Evolutionary conservation across 2,113 vertebrate species (phyloP).

Genomic region (Trematomus loennbergii): DNA sequence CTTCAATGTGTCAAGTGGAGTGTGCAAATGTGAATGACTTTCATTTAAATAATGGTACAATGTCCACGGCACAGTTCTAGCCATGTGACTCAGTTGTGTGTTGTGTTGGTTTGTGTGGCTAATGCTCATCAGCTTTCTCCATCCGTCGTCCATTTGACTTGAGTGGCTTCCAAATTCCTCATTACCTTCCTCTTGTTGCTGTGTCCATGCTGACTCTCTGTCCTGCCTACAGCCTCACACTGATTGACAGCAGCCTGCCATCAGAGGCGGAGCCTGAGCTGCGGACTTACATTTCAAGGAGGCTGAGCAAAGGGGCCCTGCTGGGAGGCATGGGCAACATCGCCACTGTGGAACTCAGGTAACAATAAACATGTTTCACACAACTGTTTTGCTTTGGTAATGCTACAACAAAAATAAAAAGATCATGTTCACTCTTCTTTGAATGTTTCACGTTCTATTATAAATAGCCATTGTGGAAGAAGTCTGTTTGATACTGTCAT

Average conservation of each 20-base stretch:
- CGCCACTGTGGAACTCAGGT: constrained; percentile 93
- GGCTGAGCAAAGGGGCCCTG: constrained; percentile 93
- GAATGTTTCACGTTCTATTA: neutral
- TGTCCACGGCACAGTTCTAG: neutral
- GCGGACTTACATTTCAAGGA: constrained; percentile 89
- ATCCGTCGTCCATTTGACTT: constrained; percentile 64
- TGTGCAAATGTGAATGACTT: constrained; percentile 7
- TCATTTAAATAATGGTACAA: neutral
- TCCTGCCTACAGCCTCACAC: constrained; percentile 85
- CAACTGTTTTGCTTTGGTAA: neutral
- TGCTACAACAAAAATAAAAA: neutral
- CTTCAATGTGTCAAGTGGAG: neutral
- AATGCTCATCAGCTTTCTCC: constrained; percentile 63
- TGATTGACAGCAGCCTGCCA: constrained; percentile 91
- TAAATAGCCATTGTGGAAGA: neutral
- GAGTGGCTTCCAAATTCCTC: constrained; percentile 51
- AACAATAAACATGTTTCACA: constrained; percentile 3
- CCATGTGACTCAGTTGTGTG: constrained; percentile 55
- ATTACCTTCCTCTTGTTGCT: neutral
- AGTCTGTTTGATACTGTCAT: neutral
- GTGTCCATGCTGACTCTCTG: constrained; percentile 37
- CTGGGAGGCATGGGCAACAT: constrained; percentile 97
- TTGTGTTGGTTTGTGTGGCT: constrained; percentile 54
- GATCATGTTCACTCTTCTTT: neutral
- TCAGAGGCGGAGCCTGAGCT: constrained; percentile 91